Conservation (phyloP, 2,888 invertebrate species). For the Elaeidobius kamerunicus region DNA sequence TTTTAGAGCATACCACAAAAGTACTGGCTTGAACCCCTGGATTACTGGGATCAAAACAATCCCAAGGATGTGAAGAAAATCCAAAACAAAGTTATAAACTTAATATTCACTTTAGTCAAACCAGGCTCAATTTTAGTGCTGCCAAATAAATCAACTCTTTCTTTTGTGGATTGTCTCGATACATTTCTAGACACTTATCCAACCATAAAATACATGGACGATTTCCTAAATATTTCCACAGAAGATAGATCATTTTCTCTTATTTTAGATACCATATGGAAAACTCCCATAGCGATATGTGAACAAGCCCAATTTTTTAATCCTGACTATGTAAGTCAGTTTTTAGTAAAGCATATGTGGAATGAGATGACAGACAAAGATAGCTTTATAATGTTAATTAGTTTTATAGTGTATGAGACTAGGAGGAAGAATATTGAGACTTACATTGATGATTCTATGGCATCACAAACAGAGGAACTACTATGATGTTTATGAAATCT, state of each 20-base stretch:
- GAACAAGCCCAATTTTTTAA: slow-evolving; percentile 29
- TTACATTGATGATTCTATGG: background rate
- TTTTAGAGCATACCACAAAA: slow-evolving; percentile 31
- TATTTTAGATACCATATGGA: slow-evolving; percentile 28
- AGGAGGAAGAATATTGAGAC: slow-evolving; percentile 17
- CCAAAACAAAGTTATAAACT: slow-evolving; percentile 7
- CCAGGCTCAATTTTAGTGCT: slow-evolving; percentile 25
- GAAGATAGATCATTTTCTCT: slow-evolving; percentile 10
- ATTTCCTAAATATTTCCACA: slow-evolving; percentile 11
- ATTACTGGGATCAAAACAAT: slow-evolving; percentile 16
- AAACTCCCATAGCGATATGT: slow-evolving; percentile 21
- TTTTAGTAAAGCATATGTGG: slow-evolving; percentile 25
- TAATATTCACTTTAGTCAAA: slow-evolving; percentile 18
- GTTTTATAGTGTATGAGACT: slow-evolving; percentile 24
- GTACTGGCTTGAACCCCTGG: slow-evolving; percentile 28
- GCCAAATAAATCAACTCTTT: slow-evolving; percentile 18
- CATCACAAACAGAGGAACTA: too few relatives aligned
- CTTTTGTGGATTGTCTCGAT: slow-evolving; percentile 11
- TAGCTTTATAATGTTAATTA: slow-evolving; percentile 26
- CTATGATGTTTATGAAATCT: too few relatives aligned
- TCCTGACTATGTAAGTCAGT: slow-evolving; percentile 25
- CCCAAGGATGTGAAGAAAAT: slow-evolving; percentile 18
- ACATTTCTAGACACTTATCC: slow-evolving; percentile 13
- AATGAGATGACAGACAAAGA: slow-evolving; percentile 19
- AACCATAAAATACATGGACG: slow-evolving; percentile 23